Evolutionary conservation across 2,888 invertebrate genomes (phyloP).

Genomic region (Rhagium mordax): DNA sequence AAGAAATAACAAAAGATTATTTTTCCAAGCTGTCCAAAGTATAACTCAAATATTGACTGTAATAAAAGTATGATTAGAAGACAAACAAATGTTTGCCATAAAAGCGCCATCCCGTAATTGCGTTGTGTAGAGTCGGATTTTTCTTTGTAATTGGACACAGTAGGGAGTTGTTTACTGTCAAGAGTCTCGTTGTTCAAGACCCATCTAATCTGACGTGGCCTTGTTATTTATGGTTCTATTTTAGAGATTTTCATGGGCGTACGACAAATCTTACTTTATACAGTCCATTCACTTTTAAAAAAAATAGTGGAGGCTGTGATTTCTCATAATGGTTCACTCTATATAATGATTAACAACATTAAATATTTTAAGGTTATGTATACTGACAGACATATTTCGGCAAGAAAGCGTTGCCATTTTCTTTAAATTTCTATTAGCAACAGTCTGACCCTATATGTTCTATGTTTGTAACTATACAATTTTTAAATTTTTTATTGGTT

Average conservation of each 20-base stretch:
- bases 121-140: constrained; percentile 10
- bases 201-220: constrained; percentile 29
- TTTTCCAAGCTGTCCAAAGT: constrained; percentile 4
- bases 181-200: constrained; percentile 13
- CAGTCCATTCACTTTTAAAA: too few species aligned
- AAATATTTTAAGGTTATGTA: too few species aligned
- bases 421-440: too few species aligned
- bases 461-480: too few species aligned
- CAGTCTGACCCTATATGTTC: too few species aligned
- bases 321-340: too few species aligned
- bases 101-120: constrained; percentile 10
- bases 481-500: too few species aligned
- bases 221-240: constrained; percentile 29
- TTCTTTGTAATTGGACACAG: constrained; percentile 34
- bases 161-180: constrained; percentile 24
- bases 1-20: constrained; percentile 16
- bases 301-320: too few species aligned
- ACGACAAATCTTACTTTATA: too few species aligned
- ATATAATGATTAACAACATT: too few species aligned
- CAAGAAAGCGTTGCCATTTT: too few species aligned
- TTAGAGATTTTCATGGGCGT: background rate
- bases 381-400: too few species aligned
- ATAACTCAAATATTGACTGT: constrained; percentile 23
- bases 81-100: background rate
- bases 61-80: constrained; percentile 18